Percentiles rank a stretch among this genome's conserved stretches.
These are phyloP conservation scores for Amiota communis DNA, from an alignment of 2,888 invertebrate species.

Conservation along the genomic window DNA sequence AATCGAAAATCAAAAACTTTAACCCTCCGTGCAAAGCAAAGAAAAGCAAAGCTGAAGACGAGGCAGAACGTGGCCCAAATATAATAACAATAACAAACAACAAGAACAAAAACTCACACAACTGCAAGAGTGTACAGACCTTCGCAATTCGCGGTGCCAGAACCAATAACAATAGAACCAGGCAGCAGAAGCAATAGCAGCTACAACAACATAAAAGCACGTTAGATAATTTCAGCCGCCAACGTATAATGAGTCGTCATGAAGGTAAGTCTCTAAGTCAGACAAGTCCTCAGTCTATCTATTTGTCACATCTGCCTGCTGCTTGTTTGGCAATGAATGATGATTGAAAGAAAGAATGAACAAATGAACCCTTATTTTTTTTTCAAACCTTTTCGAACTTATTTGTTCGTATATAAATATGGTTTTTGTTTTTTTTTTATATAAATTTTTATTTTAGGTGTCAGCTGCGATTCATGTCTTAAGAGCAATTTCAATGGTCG, in stretches of 20 bases:
- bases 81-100: constrained; percentile 11
- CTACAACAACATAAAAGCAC: not conserved
- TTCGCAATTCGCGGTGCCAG: not conserved
- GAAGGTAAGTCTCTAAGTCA: constrained; percentile 80
- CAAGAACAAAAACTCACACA: not conserved
- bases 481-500: constrained; percentile 98
- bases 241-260: constrained; percentile 88
- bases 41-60: not conserved
- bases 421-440: not conserved
- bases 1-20: constrained; percentile 25
- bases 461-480: constrained; percentile 99
- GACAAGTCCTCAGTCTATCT: too few species aligned
- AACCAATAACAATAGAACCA: not conserved
- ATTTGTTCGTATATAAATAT: too few species aligned
- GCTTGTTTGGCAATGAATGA: too few species aligned
- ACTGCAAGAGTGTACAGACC: not conserved
- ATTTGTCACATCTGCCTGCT: too few species aligned
- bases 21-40: constrained; percentile 25
- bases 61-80: constrained; percentile 10
- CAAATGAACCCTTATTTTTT: not conserved
- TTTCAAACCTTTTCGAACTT: too few species aligned
- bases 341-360: too few species aligned
- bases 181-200: not conserved
- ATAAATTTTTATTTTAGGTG: constrained; percentile 79
- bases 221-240: constrained; percentile 16